These are phyloP conservation scores for Volucella inflata DNA, from an alignment of 2,888 invertebrate species.

Conservation along the genomic window DNA sequence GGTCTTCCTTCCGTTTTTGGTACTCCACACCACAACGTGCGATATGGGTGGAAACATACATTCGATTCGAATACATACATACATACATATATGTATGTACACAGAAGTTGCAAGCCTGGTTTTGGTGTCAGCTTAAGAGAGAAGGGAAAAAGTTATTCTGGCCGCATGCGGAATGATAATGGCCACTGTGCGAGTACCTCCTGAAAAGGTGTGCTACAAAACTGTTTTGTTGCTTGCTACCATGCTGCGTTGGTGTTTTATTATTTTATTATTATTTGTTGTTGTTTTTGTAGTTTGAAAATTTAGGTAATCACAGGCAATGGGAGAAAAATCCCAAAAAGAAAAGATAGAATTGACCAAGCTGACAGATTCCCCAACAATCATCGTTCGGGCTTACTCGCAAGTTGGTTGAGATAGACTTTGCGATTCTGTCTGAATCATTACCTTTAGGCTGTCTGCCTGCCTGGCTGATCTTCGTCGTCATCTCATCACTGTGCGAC, in stretches of 20 bases:
- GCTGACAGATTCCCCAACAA: constrained; percentile 69
- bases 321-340: constrained; percentile 42
- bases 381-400: constrained; percentile 61
- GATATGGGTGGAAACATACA: too few relatives aligned
- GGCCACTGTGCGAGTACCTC: constrained; percentile 18
- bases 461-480: constrained; percentile 75
- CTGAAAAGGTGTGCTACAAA: constrained; percentile 65
- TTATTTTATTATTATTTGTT: constrained; percentile 17
- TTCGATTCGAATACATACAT: constrained; percentile 21
- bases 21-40: neutral
- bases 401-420: constrained; percentile 68
- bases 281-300: neutral
- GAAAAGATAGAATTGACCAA: constrained; percentile 51
- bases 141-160: constrained; percentile 66
- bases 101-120: constrained; percentile 49
- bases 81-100: too few relatives aligned
- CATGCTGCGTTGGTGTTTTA: too few relatives aligned
- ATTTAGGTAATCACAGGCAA: too few relatives aligned
- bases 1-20: constrained; percentile 74
- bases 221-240: constrained; percentile 40
- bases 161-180: constrained; percentile 71
- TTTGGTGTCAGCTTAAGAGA: constrained; percentile 63
- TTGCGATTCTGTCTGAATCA: constrained; percentile 73
- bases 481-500: constrained; percentile 70
- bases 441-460: constrained; percentile 75